Base-by-base conservation (phyloP, 2,113 vertebrate genomes). In the Dipodomys merriami region DNA sequence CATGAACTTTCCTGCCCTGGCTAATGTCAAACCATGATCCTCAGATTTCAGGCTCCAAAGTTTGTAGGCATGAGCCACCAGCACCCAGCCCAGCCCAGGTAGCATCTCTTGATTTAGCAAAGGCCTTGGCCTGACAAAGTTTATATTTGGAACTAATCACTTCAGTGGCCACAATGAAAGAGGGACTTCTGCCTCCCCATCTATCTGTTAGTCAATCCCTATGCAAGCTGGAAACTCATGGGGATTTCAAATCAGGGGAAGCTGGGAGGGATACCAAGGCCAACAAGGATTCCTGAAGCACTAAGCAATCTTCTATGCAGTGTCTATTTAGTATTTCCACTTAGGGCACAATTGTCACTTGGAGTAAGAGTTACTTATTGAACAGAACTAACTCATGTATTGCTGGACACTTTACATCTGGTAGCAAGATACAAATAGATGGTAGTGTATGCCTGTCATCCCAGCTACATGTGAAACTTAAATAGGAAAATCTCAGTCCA, bases 91-190 rank as follows among this genome's bases (percentile, higher is more conserved):
- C 49, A 49, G 49, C 49, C 49, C 49, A 49, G 49, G 49, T 49
- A 94, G 49, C 7, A n/a, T 16, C 53, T 88, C 74, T 89, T 80
- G 78, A 77, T 22, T n/a, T 60, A 93, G 46, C 35, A 83, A 93
- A 87, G 64, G 65, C n/a, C 30, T 23, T 65, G 3, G 53, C 62
- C 64, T 87, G 30, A 35, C 62, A 86, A 73, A 86, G 35, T 77
- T 89, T 29, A 20, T 60, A 13, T 87, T 91, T 78, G 86, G 64
- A 71, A 72, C 57, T 20, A 35, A 82, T 39, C 29, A 33, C 44
- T n/a, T 6, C 29, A 53, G 30, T 80, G 68, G 19, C 30, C 44
- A 39, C 27, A 69, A 53, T 69, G 12, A 5, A 23, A 5, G n/a
- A 25, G 11, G 68, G 39, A 46, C 22, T 20, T 16, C 10, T 91